These are phyloP conservation scores for Kuschelorhynchus macadamiae DNA, from an alignment of 2,888 invertebrate genomes.

Conservation along the genomic window DNA sequence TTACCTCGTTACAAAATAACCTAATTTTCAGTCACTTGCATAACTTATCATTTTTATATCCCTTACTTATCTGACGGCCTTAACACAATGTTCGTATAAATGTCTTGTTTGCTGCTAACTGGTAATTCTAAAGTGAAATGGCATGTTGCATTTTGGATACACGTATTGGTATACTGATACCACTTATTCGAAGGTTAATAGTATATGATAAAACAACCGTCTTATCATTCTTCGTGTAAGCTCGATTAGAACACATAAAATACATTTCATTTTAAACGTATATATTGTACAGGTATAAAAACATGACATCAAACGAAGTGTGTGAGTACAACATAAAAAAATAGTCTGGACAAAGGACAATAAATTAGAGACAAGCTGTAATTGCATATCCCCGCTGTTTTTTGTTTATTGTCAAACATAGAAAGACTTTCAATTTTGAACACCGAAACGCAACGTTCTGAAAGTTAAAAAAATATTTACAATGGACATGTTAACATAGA, in stretches of 20 bases:
- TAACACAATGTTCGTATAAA: constrained; percentile 21
- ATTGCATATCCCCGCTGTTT: background rate
- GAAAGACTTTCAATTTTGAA: background rate
- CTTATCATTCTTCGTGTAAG: constrained; percentile 45
- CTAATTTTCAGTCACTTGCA: constrained; percentile 20
- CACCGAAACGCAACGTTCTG: too few relatives aligned
- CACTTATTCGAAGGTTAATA: constrained; percentile 42
- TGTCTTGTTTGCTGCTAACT: constrained; percentile 20
- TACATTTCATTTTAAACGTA: constrained; percentile 36
- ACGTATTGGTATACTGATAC: constrained; percentile 37
- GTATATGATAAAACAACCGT: constrained; percentile 42
- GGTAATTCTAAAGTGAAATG: constrained; percentile 47
- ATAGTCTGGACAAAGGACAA: background rate
- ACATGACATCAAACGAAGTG: background rate
- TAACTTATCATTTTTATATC: constrained; percentile 17
- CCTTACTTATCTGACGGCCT: constrained; percentile 6
- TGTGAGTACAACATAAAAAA: background rate
- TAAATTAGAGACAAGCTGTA: background rate
- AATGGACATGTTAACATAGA: too few relatives aligned
- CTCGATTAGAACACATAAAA: constrained; percentile 38
- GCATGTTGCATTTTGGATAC: constrained; percentile 46
- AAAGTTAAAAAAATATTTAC: too few relatives aligned
- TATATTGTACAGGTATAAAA: constrained; percentile 5
- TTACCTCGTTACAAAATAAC: background rate
- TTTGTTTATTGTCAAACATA: background rate